A percentile compares a stretch with the other conserved stretches of the same genome.
These are phyloP conservation scores for Zootermopsis nevadensis DNA, from an alignment of 2,888 invertebrate species.

Conservation along the genomic window DNA sequence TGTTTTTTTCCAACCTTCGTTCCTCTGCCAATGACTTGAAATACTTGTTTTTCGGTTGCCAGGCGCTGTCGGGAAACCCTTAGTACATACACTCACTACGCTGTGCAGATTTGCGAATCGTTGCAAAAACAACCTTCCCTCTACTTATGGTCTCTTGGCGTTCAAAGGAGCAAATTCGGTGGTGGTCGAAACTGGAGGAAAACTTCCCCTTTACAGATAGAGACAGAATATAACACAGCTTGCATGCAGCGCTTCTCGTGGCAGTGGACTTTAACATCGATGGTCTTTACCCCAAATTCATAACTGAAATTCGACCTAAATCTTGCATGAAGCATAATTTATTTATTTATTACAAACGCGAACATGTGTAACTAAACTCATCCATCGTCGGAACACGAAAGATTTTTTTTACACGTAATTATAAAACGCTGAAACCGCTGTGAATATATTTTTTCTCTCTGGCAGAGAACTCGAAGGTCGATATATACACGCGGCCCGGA, in stretches of 20 bases:
- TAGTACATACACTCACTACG: neutral
- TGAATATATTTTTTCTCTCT: neutral
- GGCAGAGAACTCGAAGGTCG: neutral
- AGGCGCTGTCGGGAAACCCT: neutral
- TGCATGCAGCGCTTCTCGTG: neutral
- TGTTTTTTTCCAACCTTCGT: no score
- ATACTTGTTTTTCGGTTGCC: neutral
- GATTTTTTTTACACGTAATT: neutral
- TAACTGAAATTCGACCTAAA: neutral
- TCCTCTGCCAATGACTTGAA: no score
- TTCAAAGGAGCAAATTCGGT: slow-evolving; percentile 30
- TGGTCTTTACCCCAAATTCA: neutral
- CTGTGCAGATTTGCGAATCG: neutral
- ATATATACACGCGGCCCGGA: neutral
- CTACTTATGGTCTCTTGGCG: slow-evolving; percentile 18
- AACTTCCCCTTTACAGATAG: slow-evolving; percentile 5
- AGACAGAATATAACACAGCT: no score
- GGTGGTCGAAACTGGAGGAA: slow-evolving; percentile 35
- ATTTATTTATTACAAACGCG: neutral
- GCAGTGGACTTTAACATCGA: neutral
- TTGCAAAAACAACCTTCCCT: slow-evolving; percentile 29
- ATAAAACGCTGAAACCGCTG: neutral
- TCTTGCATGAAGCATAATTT: neutral
- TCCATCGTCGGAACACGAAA: no score
- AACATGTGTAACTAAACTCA: no score